Conservation (phyloP, 2,888 invertebrate species). For the Ferrisia virgata region DNA sequence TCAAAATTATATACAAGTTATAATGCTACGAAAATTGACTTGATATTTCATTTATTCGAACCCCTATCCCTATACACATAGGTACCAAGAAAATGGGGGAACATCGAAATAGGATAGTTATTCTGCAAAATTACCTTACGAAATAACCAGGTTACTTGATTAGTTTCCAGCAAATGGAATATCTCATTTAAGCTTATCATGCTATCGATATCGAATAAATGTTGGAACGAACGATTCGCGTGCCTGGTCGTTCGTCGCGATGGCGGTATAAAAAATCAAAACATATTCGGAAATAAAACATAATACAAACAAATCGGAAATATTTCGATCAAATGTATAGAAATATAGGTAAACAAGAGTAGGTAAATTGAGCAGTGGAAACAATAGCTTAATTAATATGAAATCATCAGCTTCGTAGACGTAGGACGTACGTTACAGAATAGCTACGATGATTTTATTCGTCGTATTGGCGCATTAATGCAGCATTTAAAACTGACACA, state of each 20-base stretch:
- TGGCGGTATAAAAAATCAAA: neutral
- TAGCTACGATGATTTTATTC: neutral
- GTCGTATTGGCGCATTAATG: neutral
- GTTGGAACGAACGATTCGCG: neutral
- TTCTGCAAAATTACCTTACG: neutral
- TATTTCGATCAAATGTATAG: neutral
- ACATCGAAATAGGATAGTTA: neutral
- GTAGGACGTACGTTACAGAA: neutral
- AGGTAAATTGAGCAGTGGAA: neutral
- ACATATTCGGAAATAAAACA: neutral
- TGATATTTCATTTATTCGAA: neutral
- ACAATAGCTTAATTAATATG: too few relatives aligned
- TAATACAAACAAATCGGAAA: neutral
- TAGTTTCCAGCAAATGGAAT: neutral
- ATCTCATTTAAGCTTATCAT: neutral
- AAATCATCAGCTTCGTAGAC: too few relatives aligned
- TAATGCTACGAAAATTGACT: too few relatives aligned
- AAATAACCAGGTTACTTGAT: neutral
- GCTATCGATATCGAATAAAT: neutral
- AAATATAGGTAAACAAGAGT: neutral
- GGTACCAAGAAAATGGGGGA: too few relatives aligned
- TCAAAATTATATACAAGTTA: too few relatives aligned
- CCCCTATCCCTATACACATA: too few relatives aligned
- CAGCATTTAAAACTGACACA: neutral
- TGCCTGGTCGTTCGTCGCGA: neutral